Percentiles rank a stretch among this genome's conserved stretches.
Conservation (phyloP, 2,113 vertebrate genomes). For the Callopanchax toddi region DNA sequence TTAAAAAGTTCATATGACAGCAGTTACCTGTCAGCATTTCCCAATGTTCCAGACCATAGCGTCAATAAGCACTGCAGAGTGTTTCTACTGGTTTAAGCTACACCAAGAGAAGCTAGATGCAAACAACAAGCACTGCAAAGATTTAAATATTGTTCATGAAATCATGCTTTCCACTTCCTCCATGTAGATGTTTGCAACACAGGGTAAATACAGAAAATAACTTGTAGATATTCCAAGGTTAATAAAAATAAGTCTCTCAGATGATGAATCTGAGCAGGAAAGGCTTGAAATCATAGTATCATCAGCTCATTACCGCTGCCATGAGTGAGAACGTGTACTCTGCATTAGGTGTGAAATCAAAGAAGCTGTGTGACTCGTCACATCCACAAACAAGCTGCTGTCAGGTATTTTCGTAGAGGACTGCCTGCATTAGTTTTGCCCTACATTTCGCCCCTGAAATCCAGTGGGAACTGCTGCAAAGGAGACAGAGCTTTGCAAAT, state of each 20-base stretch:
- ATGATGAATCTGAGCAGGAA: background rate
- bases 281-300: conserved; percentile 16
- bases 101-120: no score
- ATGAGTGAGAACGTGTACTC: conserved; percentile 18
- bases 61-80: no score
- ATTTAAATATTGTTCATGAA: no score
- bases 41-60: no score
- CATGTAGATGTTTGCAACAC: no score
- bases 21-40: no score
- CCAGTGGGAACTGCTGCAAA: conserved; percentile 39
- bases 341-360: conserved; percentile 54
- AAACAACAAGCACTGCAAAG: no score
- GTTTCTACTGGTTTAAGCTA: no score
- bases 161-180: no score
- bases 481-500: conserved; percentile 45
- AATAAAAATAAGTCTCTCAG: background rate
- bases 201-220: no score
- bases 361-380: conserved; percentile 23
- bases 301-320: conserved; percentile 29
- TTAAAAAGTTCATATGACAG: no score
- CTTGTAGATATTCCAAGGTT: no score
- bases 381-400: conserved; percentile 43
- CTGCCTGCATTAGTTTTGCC: conserved; percentile 44
- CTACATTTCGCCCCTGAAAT: conserved; percentile 57
- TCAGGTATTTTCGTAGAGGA: conserved; percentile 39